Percentiles rank a stretch among this genome's conserved stretches.
These are phyloP conservation scores for Lucilia cuprina DNA, from an alignment of 1,140 invertebrate species.

Conservation along the genomic window DNA sequence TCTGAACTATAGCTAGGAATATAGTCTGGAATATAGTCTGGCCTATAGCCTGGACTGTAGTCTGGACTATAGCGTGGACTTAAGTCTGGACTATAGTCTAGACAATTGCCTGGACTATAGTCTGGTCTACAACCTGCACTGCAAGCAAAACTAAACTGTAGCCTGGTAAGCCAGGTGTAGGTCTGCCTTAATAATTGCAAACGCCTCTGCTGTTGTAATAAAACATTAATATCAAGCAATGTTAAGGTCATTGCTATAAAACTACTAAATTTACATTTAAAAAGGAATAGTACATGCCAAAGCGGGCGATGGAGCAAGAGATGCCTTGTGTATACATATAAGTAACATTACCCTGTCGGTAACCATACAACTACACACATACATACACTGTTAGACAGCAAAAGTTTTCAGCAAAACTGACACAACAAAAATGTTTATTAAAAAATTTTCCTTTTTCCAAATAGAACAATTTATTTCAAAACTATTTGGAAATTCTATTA, in stretches of 20 bases:
- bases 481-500: slow-evolving; percentile 7
- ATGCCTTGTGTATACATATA: background rate
- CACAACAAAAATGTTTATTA: background rate
- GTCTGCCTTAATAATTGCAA: background rate
- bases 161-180: too few species aligned
- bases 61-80: too few species aligned
- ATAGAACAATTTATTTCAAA: background rate
- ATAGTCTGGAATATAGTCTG: too few species aligned
- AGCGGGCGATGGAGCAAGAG: background rate
- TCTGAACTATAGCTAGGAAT: too few species aligned
- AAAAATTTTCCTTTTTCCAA: background rate
- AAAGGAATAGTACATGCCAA: too few species aligned
- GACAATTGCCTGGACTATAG: too few species aligned
- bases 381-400: background rate
- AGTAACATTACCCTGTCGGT: background rate
- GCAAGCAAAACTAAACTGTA: too few species aligned
- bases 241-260: slow-evolving; percentile 7
- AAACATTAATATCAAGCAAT: background rate
- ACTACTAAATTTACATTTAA: background rate
- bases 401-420: background rate
- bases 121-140: too few species aligned
- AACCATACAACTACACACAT: background rate
- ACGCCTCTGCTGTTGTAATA: background rate
- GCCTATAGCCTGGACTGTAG: too few species aligned
- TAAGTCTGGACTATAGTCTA: too few species aligned